Base-by-base conservation (phyloP, 1,140 invertebrate genomes). In the Aethina tumida region DNA sequence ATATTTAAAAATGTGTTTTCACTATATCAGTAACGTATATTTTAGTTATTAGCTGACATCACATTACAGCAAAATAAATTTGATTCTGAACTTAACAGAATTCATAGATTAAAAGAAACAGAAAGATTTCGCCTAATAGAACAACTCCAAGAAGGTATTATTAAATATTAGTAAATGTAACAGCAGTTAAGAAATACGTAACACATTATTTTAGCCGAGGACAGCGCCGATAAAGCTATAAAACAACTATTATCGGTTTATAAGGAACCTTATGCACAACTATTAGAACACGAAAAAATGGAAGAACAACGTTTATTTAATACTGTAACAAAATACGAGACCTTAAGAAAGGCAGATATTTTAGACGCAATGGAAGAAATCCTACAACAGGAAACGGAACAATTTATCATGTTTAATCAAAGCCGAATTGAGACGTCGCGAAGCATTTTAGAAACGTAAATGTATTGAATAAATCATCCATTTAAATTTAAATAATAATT, bases 331-430 rank as follows among this genome's bases (percentile, higher is more conserved):
- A 49, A 41, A 38, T 43, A 54, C 40, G 48, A 53, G 43, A 32
- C 46, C 18, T 35, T 63, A 6, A 36, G 50, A 2, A 72, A 66
- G 52, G 47, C 61, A 40, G 70, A 75, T 51, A 65, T 74, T 48
- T 52, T 69, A 60, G 71, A 65, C 52, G 72, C 74, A 26, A 84
- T 82, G 77, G 69, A 78, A 56, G 61, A 69, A 43, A 56, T 82
- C 24, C 55, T 83, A 9, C 64, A 74, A 45, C 72, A 80, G 56
- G 77, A 83, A 61, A 39, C 51, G 1, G 37, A 43, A 14, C 50
- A 43, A 22, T 59, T 62, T 37, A 45, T 50, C 28, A 34, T 56
- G 26, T 54, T 59, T 31, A 34, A 56, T 43, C 24, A 55, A 28
- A 36, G 48, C 32, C 41, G 56, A 35, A 32, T 50, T 15, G 53